These are phyloP conservation scores for Macrocentrus cingulum DNA, from an alignment of 1,140 invertebrate species.

Conservation along the genomic window DNA sequence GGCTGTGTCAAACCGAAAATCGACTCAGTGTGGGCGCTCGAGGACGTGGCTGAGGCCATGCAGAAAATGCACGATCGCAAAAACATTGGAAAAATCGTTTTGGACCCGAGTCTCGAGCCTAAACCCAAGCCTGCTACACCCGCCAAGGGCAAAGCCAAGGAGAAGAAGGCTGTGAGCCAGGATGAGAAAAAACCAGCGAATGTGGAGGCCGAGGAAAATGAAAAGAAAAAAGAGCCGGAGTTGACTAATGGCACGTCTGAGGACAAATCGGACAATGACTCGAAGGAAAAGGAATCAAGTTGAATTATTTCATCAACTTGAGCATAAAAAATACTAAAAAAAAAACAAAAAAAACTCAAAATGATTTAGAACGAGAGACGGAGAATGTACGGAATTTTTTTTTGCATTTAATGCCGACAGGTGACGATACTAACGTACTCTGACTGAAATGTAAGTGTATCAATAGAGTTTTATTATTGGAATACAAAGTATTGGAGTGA, in stretches of 20 bases:
- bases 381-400: slow-evolving; percentile 30
- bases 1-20: slow-evolving; percentile 79
- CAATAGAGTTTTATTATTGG: no score
- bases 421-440: not conserved
- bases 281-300: slow-evolving; percentile 60
- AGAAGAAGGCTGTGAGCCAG: slow-evolving; percentile 70
- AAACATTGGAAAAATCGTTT: slow-evolving; percentile 85
- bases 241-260: slow-evolving; percentile 61
- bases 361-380: slow-evolving; percentile 22
- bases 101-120: slow-evolving; percentile 77
- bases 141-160: slow-evolving; percentile 70
- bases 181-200: slow-evolving; percentile 65
- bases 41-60: slow-evolving; percentile 87
- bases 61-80: slow-evolving; percentile 90
- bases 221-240: slow-evolving; percentile 62
- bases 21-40: slow-evolving; percentile 83
- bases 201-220: slow-evolving; percentile 58
- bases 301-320: slow-evolving; percentile 45
- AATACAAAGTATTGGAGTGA: no score
- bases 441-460: no score
- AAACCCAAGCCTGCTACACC: slow-evolving; percentile 77
- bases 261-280: slow-evolving; percentile 59
- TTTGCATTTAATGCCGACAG: not conserved
- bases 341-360: slow-evolving; percentile 16
- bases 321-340: slow-evolving; percentile 22